phyloP scores from a whole-genome alignment of 35 echinoderm and acorn worm genomes.

The Heliocidaris tuberculata region DNA sequence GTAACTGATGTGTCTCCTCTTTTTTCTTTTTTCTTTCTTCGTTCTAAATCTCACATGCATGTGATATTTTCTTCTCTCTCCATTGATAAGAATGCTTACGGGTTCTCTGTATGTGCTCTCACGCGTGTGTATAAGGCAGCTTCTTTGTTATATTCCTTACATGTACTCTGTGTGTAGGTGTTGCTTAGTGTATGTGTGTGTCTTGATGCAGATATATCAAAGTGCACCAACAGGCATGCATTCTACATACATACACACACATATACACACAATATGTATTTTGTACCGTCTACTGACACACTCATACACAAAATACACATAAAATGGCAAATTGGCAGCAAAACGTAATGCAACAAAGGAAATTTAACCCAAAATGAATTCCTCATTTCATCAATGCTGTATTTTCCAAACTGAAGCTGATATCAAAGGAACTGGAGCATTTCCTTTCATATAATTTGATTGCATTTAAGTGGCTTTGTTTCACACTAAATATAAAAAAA shows the following conservation, averaged over 20 bases:
- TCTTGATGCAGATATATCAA: background rate
- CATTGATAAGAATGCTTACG: conserved; percentile 30
- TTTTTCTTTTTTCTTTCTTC: background rate
- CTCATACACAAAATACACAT: conserved; percentile 2
- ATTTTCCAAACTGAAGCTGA: background rate
- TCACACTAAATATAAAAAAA: background rate
- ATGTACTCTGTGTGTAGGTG: conserved; percentile 9
- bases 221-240: conserved; percentile 8
- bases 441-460: conserved; percentile 13
- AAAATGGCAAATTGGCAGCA: conserved; percentile 16
- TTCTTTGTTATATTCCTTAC: conserved; percentile 31
- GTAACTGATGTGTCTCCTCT: background rate
- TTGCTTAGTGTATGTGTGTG: conserved; percentile 10
- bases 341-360: conserved; percentile 17
- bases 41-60: background rate
- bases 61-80: conserved; percentile 37
- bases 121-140: background rate
- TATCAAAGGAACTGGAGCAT: background rate
- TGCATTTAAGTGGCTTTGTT: background rate
- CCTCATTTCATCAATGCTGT: background rate
- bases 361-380: conserved; percentile 5
- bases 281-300: background rate
- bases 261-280: background rate
- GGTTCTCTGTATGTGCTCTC: conserved; percentile 15
- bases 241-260: background rate